These are phyloP conservation scores for Champsocephalus esox DNA, from an alignment of 2,797 vertebrate genomes.

Conservation along the genomic window DNA sequence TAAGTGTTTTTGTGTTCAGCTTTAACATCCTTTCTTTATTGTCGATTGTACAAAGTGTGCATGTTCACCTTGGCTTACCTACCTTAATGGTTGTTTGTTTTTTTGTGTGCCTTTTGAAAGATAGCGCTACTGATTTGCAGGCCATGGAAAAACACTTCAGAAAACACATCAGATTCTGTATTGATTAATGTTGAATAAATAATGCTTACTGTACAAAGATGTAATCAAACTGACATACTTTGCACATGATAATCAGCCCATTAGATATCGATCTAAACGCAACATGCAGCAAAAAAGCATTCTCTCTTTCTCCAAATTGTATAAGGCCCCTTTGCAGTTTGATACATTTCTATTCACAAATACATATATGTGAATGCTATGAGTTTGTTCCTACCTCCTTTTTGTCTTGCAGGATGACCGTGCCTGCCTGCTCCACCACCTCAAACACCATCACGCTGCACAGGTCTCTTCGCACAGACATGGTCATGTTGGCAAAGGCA, in stretches of 20 bases:
- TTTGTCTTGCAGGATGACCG: constrained; percentile 93
- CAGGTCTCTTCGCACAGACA: constrained; percentile 97
- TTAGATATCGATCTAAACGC: background rate
- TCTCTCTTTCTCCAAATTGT: no score
- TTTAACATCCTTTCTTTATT: constrained; percentile 69
- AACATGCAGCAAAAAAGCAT: background rate
- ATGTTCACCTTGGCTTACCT: background rate
- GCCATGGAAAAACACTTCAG: constrained; percentile 9
- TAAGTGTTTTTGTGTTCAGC: background rate
- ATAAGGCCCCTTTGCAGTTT: background rate
- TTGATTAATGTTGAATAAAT: background rate
- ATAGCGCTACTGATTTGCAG: no score
- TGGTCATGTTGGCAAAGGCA: constrained; percentile 99
- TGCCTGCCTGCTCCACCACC: constrained; percentile 96
- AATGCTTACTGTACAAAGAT: no score
- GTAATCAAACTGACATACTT: constrained; percentile 6
- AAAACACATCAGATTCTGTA: background rate
- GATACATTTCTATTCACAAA: background rate
- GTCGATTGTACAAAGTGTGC: constrained; percentile 21
- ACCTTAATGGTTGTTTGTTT: no score
- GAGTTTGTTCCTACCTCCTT: constrained; percentile 88
- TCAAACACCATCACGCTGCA: constrained; percentile 99
- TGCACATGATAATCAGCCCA: background rate
- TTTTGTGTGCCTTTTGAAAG: no score
- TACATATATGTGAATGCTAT: constrained; percentile 26